These are phyloP conservation scores for Heliocidaris tuberculata DNA, from an alignment of 35 echinoderm and acorn worm species.

Conservation along the genomic window DNA sequence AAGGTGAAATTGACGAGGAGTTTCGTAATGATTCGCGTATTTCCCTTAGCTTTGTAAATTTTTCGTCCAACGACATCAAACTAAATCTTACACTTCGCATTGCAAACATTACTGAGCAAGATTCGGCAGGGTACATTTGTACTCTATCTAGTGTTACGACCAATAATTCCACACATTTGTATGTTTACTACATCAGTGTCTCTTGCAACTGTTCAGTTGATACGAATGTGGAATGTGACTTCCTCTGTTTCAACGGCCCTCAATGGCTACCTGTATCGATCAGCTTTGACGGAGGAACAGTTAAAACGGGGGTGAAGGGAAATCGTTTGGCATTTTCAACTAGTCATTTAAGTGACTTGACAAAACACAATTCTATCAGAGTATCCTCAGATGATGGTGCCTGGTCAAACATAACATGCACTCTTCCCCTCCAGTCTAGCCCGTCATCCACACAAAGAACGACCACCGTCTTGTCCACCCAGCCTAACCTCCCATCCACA, in stretches of 20 bases:
- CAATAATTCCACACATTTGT: neutral
- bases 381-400: neutral
- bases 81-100: neutral
- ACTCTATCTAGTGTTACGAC: neutral
- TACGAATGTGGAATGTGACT: neutral
- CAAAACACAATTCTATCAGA: neutral
- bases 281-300: neutral
- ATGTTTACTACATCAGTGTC: neutral
- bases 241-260: neutral
- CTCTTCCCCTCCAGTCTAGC: neutral
- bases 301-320: neutral
- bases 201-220: neutral
- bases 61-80: neutral
- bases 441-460: neutral
- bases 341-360: neutral
- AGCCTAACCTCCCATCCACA: neutral
- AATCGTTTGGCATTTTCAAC: neutral
- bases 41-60: neutral
- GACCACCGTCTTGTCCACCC: neutral
- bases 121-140: neutral
- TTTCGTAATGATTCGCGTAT: neutral
- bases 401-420: neutral
- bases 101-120: neutral
- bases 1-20: neutral
- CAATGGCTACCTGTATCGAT: neutral